Conservation (phyloP, 2,797 vertebrate genomes). For the Bovichtus variegatus region DNA sequence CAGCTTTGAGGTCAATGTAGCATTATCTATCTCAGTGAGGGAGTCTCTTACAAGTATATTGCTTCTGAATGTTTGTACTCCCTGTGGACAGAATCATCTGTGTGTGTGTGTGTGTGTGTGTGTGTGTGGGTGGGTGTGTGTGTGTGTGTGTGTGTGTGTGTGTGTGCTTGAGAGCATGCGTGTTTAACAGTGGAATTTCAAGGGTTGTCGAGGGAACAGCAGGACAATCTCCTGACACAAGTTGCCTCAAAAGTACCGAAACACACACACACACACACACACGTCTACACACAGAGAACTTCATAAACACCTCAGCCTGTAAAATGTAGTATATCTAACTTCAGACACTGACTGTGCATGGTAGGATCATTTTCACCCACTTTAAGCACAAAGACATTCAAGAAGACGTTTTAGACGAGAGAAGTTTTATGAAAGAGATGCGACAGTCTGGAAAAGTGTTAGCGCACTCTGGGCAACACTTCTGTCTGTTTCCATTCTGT, state of each 20-base stretch:
- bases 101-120: constrained; percentile 9
- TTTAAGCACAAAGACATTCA: constrained; percentile 43
- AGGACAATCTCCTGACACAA: constrained; percentile 47
- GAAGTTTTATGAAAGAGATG: constrained; percentile 44
- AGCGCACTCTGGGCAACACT: constrained; percentile 44
- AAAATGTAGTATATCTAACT: constrained; percentile 33
- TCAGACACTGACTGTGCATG: constrained; percentile 46
- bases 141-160: constrained; percentile 11
- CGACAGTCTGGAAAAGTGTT: constrained; percentile 56
- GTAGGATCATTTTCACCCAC: constrained; percentile 62
- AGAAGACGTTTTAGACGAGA: constrained; percentile 9
- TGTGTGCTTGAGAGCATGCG: not conserved
- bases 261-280: constrained; percentile 31
- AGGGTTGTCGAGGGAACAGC: constrained; percentile 44
- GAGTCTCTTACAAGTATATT: constrained; percentile 49
- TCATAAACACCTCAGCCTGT: constrained; percentile 66
- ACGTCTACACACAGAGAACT: constrained; percentile 25
- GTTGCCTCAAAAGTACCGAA: constrained; percentile 23
- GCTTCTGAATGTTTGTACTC: constrained; percentile 39
- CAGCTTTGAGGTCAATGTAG: constrained; percentile 33
- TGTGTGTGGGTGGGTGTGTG: constrained; percentile 9
- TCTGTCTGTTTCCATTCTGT: constrained; percentile 70
- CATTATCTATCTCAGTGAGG: constrained; percentile 52
- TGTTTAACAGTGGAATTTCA: constrained; percentile 48
- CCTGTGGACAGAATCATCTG: constrained; percentile 37